Evolutionary conservation across 2,113 vertebrate species (phyloP).

Genomic region (Tragelaphus imberbis): DNA sequence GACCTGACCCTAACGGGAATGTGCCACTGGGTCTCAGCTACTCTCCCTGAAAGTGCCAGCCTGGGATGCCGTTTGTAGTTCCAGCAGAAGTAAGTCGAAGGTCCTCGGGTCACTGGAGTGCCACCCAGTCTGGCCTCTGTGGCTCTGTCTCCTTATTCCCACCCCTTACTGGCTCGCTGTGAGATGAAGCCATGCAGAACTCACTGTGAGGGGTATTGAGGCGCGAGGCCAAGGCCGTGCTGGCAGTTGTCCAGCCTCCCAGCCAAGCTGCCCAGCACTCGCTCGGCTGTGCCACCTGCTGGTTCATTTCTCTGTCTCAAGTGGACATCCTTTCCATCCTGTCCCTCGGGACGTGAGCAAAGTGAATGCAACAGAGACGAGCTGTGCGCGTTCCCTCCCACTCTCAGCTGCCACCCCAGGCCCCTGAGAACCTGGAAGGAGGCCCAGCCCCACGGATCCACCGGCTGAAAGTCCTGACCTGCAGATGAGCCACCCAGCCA

Average conservation of each 20-base stretch:
- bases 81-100: not conserved
- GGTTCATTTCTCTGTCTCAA: not conserved
- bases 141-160: not conserved
- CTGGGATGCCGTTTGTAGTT: not conserved
- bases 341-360: fast-evolving
- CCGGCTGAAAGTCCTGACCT: not conserved
- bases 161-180: not conserved
- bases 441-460: not conserved
- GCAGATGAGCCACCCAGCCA: not conserved
- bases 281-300: not conserved
- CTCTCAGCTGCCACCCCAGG: not conserved
- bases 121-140: not conserved
- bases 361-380: not conserved
- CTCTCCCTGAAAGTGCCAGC: not conserved
- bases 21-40: not conserved
- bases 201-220: not conserved
- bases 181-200: not conserved
- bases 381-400: not conserved
- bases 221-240: not conserved
- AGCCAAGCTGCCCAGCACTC: not conserved
- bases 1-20: not conserved
- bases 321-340: not conserved
- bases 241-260: not conserved
- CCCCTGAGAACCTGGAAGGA: not conserved
- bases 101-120: not conserved